Evolutionary conservation across 2,888 invertebrate species (phyloP).

Genomic region (Phengaris arion): DNA sequence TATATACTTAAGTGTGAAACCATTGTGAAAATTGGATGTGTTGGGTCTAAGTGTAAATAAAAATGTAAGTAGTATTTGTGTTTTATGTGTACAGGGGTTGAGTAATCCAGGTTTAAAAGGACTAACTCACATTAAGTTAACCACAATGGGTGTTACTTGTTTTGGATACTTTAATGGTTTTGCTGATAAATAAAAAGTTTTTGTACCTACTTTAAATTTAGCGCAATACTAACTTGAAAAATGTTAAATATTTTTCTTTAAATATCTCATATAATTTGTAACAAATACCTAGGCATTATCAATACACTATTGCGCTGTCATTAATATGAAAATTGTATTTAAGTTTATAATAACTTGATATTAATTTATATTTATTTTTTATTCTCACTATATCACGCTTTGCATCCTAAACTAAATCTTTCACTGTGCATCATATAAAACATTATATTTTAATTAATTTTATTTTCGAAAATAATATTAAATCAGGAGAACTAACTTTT

Average conservation of each 20-base stretch:
- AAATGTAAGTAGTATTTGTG: constrained; percentile 28
- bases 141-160: background rate
- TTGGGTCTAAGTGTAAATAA: background rate
- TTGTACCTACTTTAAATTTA: too few species aligned
- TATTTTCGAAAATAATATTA: background rate
- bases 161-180: background rate
- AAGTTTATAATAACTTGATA: background rate
- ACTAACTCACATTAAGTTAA: constrained; percentile 29
- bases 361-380: background rate
- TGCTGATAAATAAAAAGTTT: background rate
- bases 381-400: background rate
- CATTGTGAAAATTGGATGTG: constrained; percentile 10
- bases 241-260: too few species aligned
- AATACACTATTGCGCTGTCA: too few species aligned
- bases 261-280: too few species aligned
- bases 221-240: too few species aligned
- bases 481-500: too few species aligned
- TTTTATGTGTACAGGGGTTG: constrained; percentile 32
- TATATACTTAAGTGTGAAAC: background rate
- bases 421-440: background rate
- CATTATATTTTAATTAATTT: too few species aligned
- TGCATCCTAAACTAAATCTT: constrained; percentile 3
- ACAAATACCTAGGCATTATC: too few species aligned
- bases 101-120: constrained; percentile 35
- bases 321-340: background rate